A percentile compares a stretch with the other conserved stretches of the same genome.
Conservation (phyloP, 2,888 invertebrate genomes). For the Agapetus fuscipes region DNA sequence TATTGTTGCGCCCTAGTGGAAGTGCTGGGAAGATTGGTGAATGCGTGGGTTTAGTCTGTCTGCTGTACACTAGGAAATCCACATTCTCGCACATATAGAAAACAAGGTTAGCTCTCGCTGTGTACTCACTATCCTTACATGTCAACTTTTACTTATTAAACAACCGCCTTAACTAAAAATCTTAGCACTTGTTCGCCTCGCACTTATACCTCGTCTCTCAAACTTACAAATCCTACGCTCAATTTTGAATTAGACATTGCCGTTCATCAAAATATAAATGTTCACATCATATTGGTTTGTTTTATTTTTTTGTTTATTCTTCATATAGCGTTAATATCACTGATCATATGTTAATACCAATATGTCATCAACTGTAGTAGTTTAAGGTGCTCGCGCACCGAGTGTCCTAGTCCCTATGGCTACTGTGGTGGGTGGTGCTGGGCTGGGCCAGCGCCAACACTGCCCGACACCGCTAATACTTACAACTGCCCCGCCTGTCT, state of each 20-base stretch:
- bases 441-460: too few species aligned
- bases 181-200: conserved; percentile 16
- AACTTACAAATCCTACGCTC: conserved; percentile 17
- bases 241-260: conserved; percentile 18
- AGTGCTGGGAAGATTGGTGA: too few species aligned
- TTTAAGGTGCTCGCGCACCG: conserved; percentile 19
- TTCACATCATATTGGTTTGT: conserved; percentile 13
- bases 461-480: not conserved
- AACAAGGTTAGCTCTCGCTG: conserved; percentile 12
- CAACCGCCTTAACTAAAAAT: conserved; percentile 15
- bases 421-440: too few species aligned
- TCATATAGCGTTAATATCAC: conserved; percentile 20
- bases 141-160: conserved; percentile 9
- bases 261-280: conserved; percentile 20
- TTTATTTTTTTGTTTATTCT: too few species aligned
- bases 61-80: too few species aligned
- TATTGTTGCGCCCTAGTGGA: too few species aligned
- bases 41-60: too few species aligned
- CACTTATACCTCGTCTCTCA: conserved; percentile 10
- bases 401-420: too few species aligned
- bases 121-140: conserved; percentile 17
- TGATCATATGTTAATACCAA: conserved; percentile 17
- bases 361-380: conserved; percentile 17
- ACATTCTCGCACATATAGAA: conserved; percentile 10
- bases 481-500: too few species aligned